phyloP scores from a whole-genome alignment of 2,888 invertebrate genomes.

The Cephus nigrinus region DNA sequence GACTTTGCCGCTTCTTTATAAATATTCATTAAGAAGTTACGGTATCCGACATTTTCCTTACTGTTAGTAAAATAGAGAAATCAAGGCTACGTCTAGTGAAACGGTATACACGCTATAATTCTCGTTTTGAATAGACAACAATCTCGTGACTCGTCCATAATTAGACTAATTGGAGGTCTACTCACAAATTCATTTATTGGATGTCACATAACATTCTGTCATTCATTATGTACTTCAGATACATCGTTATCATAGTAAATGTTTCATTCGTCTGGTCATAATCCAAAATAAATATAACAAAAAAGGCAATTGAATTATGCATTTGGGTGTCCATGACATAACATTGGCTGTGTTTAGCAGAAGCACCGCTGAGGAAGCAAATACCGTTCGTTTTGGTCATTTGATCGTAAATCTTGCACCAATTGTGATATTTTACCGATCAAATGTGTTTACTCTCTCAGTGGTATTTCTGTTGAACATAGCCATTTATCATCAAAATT shows the following conservation, averaged over 20 bases:
- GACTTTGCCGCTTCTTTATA: constrained; percentile 28
- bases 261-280: not conserved
- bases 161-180: not conserved
- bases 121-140: not conserved
- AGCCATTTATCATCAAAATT: not conserved
- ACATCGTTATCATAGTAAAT: not conserved
- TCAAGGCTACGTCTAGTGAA: not conserved
- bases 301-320: not conserved
- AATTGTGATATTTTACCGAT: too few relatives aligned
- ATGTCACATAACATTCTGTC: not conserved
- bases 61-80: not conserved
- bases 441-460: too few relatives aligned
- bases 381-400: too few relatives aligned
- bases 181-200: not conserved
- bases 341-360: not conserved
- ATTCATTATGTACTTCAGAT: not conserved
- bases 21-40: constrained; percentile 30
- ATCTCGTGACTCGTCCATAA: not conserved
- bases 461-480: too few relatives aligned
- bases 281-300: not conserved
- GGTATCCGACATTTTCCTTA: constrained; percentile 19
- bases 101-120: not conserved
- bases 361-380: too few relatives aligned
- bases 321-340: not conserved
- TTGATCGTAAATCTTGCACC: too few relatives aligned